phyloP scores from a whole-genome alignment of 2,888 invertebrate genomes.

The Eristalinus aeneus region DNA sequence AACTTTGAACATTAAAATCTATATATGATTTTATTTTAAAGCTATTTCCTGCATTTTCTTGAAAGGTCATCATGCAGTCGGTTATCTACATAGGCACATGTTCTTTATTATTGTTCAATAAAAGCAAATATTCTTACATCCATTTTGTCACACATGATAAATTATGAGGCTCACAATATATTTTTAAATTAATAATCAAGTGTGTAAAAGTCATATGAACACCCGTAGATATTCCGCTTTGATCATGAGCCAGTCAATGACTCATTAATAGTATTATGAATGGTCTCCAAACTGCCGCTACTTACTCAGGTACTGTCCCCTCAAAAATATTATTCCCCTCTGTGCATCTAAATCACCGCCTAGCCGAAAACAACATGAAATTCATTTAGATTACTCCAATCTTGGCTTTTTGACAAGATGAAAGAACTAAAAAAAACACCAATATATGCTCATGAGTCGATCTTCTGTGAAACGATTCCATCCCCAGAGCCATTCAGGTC shows the following conservation, averaged over 20 bases:
- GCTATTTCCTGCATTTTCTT: too few species aligned
- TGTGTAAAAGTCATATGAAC: background rate
- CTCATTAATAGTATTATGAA: background rate
- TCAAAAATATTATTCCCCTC: background rate
- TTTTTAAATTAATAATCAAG: background rate
- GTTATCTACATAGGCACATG: too few species aligned
- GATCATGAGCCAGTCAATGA: background rate
- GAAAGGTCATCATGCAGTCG: too few species aligned
- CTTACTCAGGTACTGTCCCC: constrained; percentile 57
- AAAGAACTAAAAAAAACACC: constrained; percentile 46
- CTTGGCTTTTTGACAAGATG: constrained; percentile 56
- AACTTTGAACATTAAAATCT: too few species aligned
- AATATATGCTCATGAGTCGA: constrained; percentile 56
- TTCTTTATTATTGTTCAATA: too few species aligned
- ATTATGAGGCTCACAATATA: background rate
- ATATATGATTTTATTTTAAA: too few species aligned
- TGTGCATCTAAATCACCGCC: constrained; percentile 33
- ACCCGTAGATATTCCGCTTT: background rate
- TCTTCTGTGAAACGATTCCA: background rate
- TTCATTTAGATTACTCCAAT: constrained; percentile 58
- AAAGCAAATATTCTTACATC: background rate
- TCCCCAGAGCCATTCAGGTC: background rate
- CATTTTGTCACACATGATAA: background rate
- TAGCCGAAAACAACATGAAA: constrained; percentile 10
- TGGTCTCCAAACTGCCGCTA: constrained; percentile 35